These are phyloP conservation scores for Willowsia nigromaculata DNA, from an alignment of 2,888 invertebrate species.

Conservation along the genomic window DNA sequence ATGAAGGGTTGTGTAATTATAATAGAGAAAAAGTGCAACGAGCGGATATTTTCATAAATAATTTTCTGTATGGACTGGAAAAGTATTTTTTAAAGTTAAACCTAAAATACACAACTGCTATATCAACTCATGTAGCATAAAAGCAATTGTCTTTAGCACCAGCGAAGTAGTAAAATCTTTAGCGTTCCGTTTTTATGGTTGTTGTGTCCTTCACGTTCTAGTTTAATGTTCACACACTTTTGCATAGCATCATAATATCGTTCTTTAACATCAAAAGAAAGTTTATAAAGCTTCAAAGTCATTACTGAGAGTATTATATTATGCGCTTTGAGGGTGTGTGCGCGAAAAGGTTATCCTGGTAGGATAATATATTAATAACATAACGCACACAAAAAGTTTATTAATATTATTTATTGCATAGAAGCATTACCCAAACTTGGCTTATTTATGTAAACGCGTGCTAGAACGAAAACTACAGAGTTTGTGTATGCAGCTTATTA, in stretches of 20 bases:
- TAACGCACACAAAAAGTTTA: not conserved
- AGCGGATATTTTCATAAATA: not conserved
- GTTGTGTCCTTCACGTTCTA: not conserved
- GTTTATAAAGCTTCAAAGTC: not conserved
- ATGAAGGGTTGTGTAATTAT: not conserved
- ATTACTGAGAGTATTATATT: not conserved
- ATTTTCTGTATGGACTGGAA: not conserved
- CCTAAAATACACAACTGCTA: not conserved
- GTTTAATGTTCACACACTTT: not conserved
- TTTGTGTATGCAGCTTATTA: too few relatives aligned
- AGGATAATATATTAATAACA: not conserved
- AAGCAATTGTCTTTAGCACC: too few relatives aligned
- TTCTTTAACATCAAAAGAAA: not conserved
- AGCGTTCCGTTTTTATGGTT: not conserved
- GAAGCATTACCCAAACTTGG: not conserved
- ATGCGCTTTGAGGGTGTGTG: not conserved
- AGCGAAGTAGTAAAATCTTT: not conserved
- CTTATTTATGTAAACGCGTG: not conserved
- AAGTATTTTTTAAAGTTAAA: not conserved
- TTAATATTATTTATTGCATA: not conserved
- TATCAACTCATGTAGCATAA: not conserved
- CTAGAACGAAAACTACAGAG: not conserved
- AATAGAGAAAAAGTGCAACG: not conserved
- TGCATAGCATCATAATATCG: not conserved
- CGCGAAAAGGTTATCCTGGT: not conserved